Evolutionary conservation across 2,113 vertebrate species (phyloP), one percentile per base, ranked within the genome.

Genomic region (Aramus guarauna): DNA sequence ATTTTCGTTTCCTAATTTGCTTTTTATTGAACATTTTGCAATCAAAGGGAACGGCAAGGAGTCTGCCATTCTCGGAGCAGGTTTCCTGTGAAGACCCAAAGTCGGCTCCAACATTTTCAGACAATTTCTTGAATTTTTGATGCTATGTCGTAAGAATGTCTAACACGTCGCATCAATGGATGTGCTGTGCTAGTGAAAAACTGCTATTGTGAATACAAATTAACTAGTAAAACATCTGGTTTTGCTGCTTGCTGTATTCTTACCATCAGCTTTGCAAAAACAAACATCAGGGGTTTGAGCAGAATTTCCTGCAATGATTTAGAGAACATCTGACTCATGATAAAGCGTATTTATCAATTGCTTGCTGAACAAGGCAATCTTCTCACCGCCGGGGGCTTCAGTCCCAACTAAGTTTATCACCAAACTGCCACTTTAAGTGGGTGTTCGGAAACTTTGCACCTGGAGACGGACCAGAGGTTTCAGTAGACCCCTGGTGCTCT

Each of bases 21-120:
- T 85, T 96, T 91, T 90, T 58, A 91, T 92, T 94, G 92, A 96
- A 85, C 91, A 88, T 74, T 87, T 79, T 56, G 84, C 86, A 97
- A 91, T 89, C 91, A 94, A 96, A 83, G 87, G 77, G 36, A 94
- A 62, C 3, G 0, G 62, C 2, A 9, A 79, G 77, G 77, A 95
- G 63, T 7, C 80, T 95, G 91, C 78, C 89, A 53, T 26, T 50
- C 89, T 34, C n/a, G 0, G 45, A 94, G 92, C 39, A 72, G 89
- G 66, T 20, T 90, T 78, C 84, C 69, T 63, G 60, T 52, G 83
- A 96, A 94, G 64, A 84, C 66, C 66, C 43, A 62, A 91, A 58
- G 80, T 72, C 1, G 0, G 30, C 60, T 72, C 81, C 88, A 52
- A 60, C 8, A 4, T 63, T 91, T 76, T 92, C 87, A 89, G 73